A percentile compares a stretch with the other conserved stretches of the same genome.
These are phyloP conservation scores for Melanotaenia parkinsoni DNA, from an alignment of 2,797 vertebrate species.

Conservation along the genomic window DNA sequence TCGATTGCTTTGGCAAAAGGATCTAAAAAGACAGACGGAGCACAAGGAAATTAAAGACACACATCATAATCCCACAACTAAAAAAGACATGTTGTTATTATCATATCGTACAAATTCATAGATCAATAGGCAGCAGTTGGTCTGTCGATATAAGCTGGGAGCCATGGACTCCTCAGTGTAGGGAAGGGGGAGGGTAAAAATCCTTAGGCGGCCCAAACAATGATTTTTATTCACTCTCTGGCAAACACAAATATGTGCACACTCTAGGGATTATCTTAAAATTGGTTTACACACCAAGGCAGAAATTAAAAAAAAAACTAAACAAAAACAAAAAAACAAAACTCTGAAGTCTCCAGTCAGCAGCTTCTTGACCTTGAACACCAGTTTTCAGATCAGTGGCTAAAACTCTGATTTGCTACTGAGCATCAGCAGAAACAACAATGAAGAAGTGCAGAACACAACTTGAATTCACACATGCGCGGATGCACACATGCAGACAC, in stretches of 20 bases:
- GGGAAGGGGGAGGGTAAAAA: slow-evolving; percentile 40
- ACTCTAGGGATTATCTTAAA: slow-evolving; percentile 48
- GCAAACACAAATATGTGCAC: slow-evolving; percentile 59
- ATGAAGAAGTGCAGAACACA: slow-evolving; percentile 34
- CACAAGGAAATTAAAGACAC: slow-evolving; percentile 38
- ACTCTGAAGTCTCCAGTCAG: slow-evolving; percentile 47
- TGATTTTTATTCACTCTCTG: slow-evolving; percentile 63
- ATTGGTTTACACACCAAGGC: slow-evolving; percentile 48
- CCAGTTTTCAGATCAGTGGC: slow-evolving; percentile 26
- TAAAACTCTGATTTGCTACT: slow-evolving; percentile 11
- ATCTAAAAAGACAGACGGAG: neutral
- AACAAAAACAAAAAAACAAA: slow-evolving; percentile 40
- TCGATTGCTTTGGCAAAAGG: neutral
- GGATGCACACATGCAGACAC: slow-evolving; percentile 45
- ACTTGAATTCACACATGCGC: slow-evolving; percentile 59
- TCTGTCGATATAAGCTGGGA: slow-evolving; percentile 70
- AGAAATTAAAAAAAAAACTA: slow-evolving; percentile 41
- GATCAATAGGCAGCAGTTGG: slow-evolving; percentile 75
- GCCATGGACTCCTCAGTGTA: slow-evolving; percentile 44
- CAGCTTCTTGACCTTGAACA: slow-evolving; percentile 48
- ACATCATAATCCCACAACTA: slow-evolving; percentile 41
- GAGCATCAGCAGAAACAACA: slow-evolving; percentile 30
- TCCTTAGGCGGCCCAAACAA: slow-evolving; percentile 59
- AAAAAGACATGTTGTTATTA: slow-evolving; percentile 63
- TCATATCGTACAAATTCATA: slow-evolving; percentile 76